Base-by-base conservation (phyloP, 2,797 vertebrate genomes). In the Periophthalmus magnuspinnatus region DNA sequence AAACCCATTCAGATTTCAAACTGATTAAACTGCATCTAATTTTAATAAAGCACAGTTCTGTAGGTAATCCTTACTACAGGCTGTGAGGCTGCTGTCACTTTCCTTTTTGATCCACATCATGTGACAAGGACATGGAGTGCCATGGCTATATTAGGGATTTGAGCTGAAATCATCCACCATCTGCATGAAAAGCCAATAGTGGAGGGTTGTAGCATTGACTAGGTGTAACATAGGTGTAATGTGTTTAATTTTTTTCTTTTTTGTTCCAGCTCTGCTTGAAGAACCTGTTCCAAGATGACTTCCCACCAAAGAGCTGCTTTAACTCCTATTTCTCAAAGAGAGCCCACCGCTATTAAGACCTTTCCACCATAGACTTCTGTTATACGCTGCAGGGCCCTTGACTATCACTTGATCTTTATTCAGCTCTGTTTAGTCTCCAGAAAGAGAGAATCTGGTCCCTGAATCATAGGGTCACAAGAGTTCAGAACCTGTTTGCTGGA, bases 241-340 rank as follows among this genome's bases (percentile, higher is more conserved):
- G 13, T 32, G 13, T 57, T 10, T 76, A 19, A 21, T n/a, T 67
- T 71, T 24, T n/a, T 32, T 71, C 9, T 47, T 21, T 85, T 50
- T 78, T 67, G 69, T 84, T 82, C 56, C 87, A 95, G 93, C 94
- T 70, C 84, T 94, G 77, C 90, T 93, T 19, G 93, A 95, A 70
- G 93, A 94, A 74, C 67, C 90, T 8, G 77, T 83, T 52, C 75
- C 81, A 2, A 91, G 93, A 88, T 94, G 90, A 94, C 47, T 60
- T 19, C 33, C 21, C 68, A 69, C 74, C 63, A 19, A 69, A 77
- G 72, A 28, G 16, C 3, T 75, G 68, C 75, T 81, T 56, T 74
- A 82, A 67, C 60, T 71, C 78, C 83, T 75, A 72, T 74, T 64
- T 75, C 22, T 45, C 6, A 48, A 65, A 32, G 14, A 19, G 68